These are phyloP conservation scores for Phenganax stokvisi DNA, from an alignment of 92 coral and sea anemone genomes.

Conservation along the genomic window DNA sequence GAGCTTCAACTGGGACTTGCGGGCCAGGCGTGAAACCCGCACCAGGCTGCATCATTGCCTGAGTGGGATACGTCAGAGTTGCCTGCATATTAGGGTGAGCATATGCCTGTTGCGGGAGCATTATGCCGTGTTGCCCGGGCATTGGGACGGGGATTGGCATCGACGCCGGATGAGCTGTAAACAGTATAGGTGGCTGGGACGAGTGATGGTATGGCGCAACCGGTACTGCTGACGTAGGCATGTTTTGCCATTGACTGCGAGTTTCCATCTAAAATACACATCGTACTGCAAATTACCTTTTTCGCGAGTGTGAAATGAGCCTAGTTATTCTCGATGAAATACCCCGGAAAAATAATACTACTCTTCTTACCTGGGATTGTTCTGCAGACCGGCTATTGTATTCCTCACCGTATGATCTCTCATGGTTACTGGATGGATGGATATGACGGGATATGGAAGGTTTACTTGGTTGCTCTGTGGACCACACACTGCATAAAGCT, in stretches of 20 bases:
- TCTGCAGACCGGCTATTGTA: conserved; percentile 40
- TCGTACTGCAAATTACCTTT: too few relatives aligned
- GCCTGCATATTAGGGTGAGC: conserved; percentile 59
- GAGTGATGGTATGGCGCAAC: conserved; percentile 52
- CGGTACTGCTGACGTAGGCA: conserved; percentile 49
- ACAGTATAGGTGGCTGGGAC: conserved; percentile 57
- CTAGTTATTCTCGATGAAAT: too few relatives aligned
- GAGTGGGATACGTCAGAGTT: conserved; percentile 38
- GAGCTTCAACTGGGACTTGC: conserved; percentile 27
- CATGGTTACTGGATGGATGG: conserved; percentile 44
- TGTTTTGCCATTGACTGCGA: conserved; percentile 65
- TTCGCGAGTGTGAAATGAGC: too few relatives aligned
- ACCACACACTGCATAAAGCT: conserved; percentile 88
- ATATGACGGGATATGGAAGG: conserved; percentile 46
- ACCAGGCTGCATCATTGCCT: conserved; percentile 21
- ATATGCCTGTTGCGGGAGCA: conserved; percentile 56
- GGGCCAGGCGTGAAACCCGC: conserved; percentile 17
- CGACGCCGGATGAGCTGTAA: conserved; percentile 89
- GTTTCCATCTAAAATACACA: not conserved
- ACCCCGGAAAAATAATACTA: too few relatives aligned
- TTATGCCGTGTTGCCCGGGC: conserved; percentile 70
- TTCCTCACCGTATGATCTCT: conserved; percentile 36
- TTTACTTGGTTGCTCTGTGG: conserved; percentile 46
- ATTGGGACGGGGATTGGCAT: conserved; percentile 98
- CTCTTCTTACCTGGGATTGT: conserved; percentile 35